Conservation (phyloP, 2,797 vertebrate genomes). For the Bucorvus abyssinicus region DNA sequence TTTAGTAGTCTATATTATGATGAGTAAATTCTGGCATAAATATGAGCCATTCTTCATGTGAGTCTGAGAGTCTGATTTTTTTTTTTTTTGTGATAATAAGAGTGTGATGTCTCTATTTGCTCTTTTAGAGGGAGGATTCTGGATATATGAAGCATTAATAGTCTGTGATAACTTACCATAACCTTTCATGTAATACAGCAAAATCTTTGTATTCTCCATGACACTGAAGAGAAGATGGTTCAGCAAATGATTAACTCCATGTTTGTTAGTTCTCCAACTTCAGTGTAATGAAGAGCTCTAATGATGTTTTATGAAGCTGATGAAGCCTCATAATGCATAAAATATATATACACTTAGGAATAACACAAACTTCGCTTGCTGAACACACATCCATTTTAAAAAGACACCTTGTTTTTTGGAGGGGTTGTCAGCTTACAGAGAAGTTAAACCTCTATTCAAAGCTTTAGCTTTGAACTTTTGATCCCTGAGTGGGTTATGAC, state of each 20-base stretch:
- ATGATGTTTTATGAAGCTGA: neutral
- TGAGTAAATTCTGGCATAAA: neutral
- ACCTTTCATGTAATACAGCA: neutral
- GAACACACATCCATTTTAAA: neutral
- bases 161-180: neutral
- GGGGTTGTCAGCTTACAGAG: neutral
- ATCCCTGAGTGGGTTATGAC: neutral
- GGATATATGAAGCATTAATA: neutral
- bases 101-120: neutral
- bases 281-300: neutral
- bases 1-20: neutral
- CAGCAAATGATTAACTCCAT: neutral
- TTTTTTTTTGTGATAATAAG: neutral
- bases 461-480: neutral
- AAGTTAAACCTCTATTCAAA: neutral
- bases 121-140: neutral
- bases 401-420: neutral
- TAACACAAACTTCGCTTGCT: neutral
- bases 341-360: neutral
- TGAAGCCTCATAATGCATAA: neutral
- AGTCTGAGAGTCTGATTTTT: neutral
- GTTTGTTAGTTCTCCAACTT: neutral
- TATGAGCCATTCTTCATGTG: neutral
- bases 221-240: neutral
- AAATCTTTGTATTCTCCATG: neutral